Base-by-base conservation (phyloP, 2,797 vertebrate genomes). In the Alectoris magna region DNA sequence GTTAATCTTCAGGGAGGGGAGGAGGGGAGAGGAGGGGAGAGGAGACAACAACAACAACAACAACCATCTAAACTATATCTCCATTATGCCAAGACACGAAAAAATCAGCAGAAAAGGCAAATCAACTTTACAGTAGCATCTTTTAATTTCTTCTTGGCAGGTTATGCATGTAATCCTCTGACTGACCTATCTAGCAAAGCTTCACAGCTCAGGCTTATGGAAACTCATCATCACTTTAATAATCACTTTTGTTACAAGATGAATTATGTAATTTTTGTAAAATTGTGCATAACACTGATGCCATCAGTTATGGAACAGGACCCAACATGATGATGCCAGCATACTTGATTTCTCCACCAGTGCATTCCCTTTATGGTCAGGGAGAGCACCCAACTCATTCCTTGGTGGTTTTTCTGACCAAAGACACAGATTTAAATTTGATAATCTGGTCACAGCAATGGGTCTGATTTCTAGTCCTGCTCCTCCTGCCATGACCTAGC, bases 251-350 rank as follows among this genome's bases (percentile, higher is more conserved):
- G 31, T 75, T 67, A 10, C 11, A 27, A 66, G 46, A 21, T n/a
- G 0, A 62, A 46, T 59, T n/a, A 19, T 19, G 21, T 13, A n/a
- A 11, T 48, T 84, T 48, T 36, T 31, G 8, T 24, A 71, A 68
- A 24, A 10, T 34, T 16, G 5, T 10, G 9, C 13, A 26, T 31
- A 31, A 9, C 7, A 17, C 6, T 76, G 34, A 67, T 59, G 16
- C 8, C 31, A 16, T 70, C 64, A 43, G 6, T 34, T 29, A 26
- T 46, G 43, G 22, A 63, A 46, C 14, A 55, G 11, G 10, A 8
- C 16, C 3, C 3, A 74, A 24, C 0, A 2, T 2, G 3, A 5
- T 36, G 18, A 39, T 75, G 21, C 5, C 14, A 31, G 8, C 19
- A 18, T 58, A 18, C 10, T 78, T 4, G 2, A 9, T 51, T 6